Base-by-base conservation (phyloP, 1,140 invertebrate genomes). In the Sipha flava region DNA sequence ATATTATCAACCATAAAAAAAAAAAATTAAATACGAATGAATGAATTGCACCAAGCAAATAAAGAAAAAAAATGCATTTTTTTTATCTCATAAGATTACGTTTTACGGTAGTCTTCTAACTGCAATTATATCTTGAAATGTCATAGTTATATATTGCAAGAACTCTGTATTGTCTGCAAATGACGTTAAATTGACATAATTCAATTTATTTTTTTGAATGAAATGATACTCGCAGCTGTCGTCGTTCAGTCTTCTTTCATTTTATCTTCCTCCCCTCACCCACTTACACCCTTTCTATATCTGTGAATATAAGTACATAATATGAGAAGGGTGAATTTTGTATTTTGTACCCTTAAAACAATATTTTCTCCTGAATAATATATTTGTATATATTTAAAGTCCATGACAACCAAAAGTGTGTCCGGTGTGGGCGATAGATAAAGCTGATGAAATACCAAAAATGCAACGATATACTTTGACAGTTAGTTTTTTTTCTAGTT, bases 111-210 rank as follows among this genome's bases (percentile, higher is more conserved):
- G 26, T 29, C 23, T 45, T 45, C 18, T 4, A 45, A 18, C 26
- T 70, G 40, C 66, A 70, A 70, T 70, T 70, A 70, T 70, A 47
- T 70, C 66, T 29, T 18, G 26, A 45, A 29, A 70, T 23, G 43
- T 70, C 26, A 47, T 70, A 29, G 40, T n/a, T n/a, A 45, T 40
- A 70, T 70, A 66, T 70, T 70, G 26, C 66, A 70, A 70, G 29
- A 70, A 70, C 23, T 26, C 23, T 5, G 66, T 77, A 77, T 77
- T 77, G 47, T 77, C 73, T 77, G 47, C 23, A 57, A 77, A 77
- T 77, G 73, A 77, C 49, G 34, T 77, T 77, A 77, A 77, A 77
- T 57, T 77, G 73, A 77, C 73, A 77, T 57, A 77, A 77, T 77
- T 57, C 49, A 77, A 77, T 77, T 77, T 57, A 77, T 77, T 77